phyloP scores from a whole-genome alignment of 2,888 invertebrate species.

The Eupelmus urozonus region DNA sequence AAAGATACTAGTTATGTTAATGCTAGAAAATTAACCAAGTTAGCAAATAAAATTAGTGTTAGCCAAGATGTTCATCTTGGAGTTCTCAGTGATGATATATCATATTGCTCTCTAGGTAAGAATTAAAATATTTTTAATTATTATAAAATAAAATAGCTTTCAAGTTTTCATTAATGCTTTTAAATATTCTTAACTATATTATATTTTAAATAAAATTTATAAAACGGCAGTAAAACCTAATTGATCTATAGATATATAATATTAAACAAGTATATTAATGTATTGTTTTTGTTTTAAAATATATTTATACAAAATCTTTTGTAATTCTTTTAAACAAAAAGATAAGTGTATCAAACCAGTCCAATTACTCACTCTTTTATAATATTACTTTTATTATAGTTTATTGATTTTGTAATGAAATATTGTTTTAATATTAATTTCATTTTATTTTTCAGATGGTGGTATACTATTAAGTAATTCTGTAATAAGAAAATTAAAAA shows the following conservation, averaged over 20 bases:
- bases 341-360: too few species aligned
- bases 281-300: too few species aligned
- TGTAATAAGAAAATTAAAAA: conserved; percentile 87
- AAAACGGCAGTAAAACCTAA: too few species aligned
- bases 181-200: not conserved
- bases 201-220: too few species aligned
- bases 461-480: conserved; percentile 94
- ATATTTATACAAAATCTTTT: too few species aligned
- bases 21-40: conserved; percentile 84
- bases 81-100: conserved; percentile 80
- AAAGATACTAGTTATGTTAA: conserved; percentile 92
- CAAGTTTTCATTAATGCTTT: conserved; percentile 22
- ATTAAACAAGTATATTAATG: too few species aligned
- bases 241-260: too few species aligned
- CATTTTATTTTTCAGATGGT: conserved; percentile 81
- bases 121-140: conserved; percentile 48
- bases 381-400: too few species aligned
- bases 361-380: too few species aligned
- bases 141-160: not conserved
- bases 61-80: conserved; percentile 92
- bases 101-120: conserved; percentile 84
- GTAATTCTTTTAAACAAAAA: too few species aligned
- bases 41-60: conserved; percentile 89
- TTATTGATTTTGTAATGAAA: conserved; percentile 5
- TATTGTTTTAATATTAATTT: conserved; percentile 11